Percentiles rank a stretch among this genome's conserved stretches.
Evolutionary conservation across 1,140 invertebrate species (phyloP).

Genomic region (Diorhabda sublineata): DNA sequence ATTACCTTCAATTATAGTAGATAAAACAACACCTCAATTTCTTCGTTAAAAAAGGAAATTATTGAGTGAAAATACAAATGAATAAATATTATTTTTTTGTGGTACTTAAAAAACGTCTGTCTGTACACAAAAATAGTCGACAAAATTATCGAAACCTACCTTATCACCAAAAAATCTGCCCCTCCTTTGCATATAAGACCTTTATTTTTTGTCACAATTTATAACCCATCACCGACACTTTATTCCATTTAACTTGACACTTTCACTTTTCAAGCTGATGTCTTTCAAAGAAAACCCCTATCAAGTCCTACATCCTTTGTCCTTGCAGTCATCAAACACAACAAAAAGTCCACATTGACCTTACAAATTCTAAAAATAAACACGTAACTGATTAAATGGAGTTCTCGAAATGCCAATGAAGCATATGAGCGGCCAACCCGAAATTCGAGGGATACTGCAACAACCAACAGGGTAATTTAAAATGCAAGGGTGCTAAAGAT

Average conservation of each 20-base stretch:
- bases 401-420: slow-evolving; percentile 23
- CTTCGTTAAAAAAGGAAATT: no score
- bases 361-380: background rate
- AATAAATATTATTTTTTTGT: no score
- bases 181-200: background rate
- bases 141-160: no score
- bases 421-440: slow-evolving; percentile 39
- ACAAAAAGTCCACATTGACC: slow-evolving; percentile 2
- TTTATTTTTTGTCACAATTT: background rate
- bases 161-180: no score
- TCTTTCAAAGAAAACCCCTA: slow-evolving; percentile 15
- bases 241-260: slow-evolving; percentile 1
- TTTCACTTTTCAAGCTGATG: slow-evolving; percentile 12
- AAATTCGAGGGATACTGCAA: slow-evolving; percentile 30
- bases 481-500: slow-evolving; percentile 4
- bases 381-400: slow-evolving; percentile 5
- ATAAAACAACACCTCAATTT: no score
- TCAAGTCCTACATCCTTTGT: slow-evolving; percentile 35
- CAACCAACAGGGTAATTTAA: slow-evolving; percentile 20
- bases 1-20: no score
- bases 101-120: no score
- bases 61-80: no score
- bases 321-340: slow-evolving; percentile 21
- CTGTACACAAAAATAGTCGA: no score
- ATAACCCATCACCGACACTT: background rate